These are phyloP conservation scores for Bhutanitis thaidina DNA, from an alignment of 2,888 invertebrate genomes.

Conservation along the genomic window DNA sequence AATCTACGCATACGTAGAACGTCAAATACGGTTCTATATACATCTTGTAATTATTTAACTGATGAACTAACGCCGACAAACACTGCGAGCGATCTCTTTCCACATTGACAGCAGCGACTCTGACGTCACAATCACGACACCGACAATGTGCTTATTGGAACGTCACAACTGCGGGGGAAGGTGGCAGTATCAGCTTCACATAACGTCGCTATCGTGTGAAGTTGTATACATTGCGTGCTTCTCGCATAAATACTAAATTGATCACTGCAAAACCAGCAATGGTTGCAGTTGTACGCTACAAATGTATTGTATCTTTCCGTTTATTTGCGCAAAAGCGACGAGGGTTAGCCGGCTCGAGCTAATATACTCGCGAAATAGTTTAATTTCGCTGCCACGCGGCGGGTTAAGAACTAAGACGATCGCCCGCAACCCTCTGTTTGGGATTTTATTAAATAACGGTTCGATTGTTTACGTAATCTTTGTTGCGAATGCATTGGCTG, in stretches of 20 bases:
- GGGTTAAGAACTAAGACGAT: slow-evolving; percentile 44
- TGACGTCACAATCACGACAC: background rate
- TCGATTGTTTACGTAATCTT: background rate
- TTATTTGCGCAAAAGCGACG: background rate
- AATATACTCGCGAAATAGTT: slow-evolving; percentile 55
- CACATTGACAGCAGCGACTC: background rate
- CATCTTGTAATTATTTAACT: background rate
- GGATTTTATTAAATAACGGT: slow-evolving; percentile 11
- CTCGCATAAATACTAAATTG: background rate
- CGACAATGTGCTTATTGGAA: background rate
- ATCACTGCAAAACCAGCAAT: background rate
- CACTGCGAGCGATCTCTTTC: background rate
- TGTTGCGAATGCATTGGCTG: background rate
- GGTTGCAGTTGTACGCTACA: background rate
- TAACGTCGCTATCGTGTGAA: background rate
- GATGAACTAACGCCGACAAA: background rate
- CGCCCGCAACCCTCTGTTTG: slow-evolving; percentile 17
- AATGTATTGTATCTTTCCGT: background rate
- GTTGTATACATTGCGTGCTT: background rate
- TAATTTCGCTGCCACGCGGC: slow-evolving; percentile 52
- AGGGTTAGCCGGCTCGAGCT: slow-evolving; percentile 6
- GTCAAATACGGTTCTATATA: too few relatives aligned
- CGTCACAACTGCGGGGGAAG: background rate
- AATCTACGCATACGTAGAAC: too few relatives aligned
- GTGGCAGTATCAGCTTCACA: background rate